Evolutionary conservation across 30 jellyfish, hydroid and myxozoan genomes (phyloP), one percentile per base, ranked within the genome.

Genomic region (Turritopsis rubra): DNA sequence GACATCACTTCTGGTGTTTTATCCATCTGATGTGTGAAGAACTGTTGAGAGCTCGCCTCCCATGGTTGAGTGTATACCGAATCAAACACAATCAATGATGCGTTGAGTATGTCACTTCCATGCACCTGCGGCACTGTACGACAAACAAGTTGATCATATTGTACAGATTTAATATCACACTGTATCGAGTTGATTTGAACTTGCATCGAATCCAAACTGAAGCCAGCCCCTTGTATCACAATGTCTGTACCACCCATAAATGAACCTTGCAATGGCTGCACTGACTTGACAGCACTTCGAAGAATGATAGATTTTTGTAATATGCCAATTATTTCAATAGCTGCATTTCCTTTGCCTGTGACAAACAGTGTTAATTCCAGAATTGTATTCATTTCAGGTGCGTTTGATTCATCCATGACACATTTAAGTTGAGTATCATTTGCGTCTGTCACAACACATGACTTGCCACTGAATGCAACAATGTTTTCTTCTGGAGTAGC

Each of bases 201-300:
- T 19, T 80, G 52, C 30, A 68, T 80, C 25, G 87, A 28, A 18
- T 65, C 75, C n/a, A 76, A 28, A 29, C 54, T 24, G 60, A 94
- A 89, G 28, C 96, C 96, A 54, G 73, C 73, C 21, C 99, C 99
- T 24, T 1, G 25, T 60, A 94, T 86, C 52, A 71, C 54, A 21
- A 94, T 83, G 29, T 31, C 76, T 1, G 97, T 86, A 7, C 99
- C 97, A 0, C 99, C 99, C 16, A 75, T 85, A 26, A 52, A 29
- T 0, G 99, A 94, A 22, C 99, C 99, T 60, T 21, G 72, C 7
- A 1, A 79, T 66, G 97, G 97, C 17, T 78, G n/a, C 68, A 89
- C 52, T 17, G 76, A 54, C 66, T 84, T 65, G 18, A 89, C 81
- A 26, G 83, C 84, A 24, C 95, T 81, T 27, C 79, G 90, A 29